Evolutionary conservation across 2,888 invertebrate genomes (phyloP).

Genomic region (Tachystola acroxantha): DNA sequence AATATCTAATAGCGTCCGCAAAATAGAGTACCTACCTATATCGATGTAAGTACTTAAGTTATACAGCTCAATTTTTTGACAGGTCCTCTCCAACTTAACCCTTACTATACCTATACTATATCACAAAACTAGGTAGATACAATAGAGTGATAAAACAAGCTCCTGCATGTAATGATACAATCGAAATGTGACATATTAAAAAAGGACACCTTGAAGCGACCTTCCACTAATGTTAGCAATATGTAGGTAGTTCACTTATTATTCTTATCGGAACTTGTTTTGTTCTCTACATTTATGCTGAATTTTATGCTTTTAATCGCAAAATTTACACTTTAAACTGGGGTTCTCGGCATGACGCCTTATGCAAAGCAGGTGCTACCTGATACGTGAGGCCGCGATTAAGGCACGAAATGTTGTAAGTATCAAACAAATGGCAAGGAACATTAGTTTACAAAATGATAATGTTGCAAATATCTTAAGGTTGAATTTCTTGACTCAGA

Average conservation of each 20-base stretch:
- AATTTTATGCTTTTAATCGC: conserved; percentile 70
- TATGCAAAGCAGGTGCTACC: conserved; percentile 78
- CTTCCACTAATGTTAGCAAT: conserved; percentile 36
- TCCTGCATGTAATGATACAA: no score
- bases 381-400: conserved; percentile 56
- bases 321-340: conserved; percentile 70
- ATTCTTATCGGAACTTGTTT: conserved; percentile 53
- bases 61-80: no score
- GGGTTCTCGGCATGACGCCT: conserved; percentile 70
- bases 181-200: no score
- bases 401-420: conserved; percentile 41
- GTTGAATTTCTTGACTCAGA: conserved; percentile 21
- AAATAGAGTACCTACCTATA: no score
- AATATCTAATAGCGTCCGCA: no score
- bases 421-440: conserved; percentile 16
- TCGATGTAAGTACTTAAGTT: no score
- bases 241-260: conserved; percentile 43
- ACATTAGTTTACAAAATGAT: conserved; percentile 28
- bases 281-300: conserved; percentile 54
- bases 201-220: conserved; percentile 54
- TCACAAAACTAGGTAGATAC: no score
- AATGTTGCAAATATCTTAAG: conserved; percentile 13
- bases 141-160: no score
- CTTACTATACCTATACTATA: no score
- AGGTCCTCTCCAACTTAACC: no score